Evolutionary conservation across 2,888 invertebrate species (phyloP).

Genomic region (Phengaris arion): DNA sequence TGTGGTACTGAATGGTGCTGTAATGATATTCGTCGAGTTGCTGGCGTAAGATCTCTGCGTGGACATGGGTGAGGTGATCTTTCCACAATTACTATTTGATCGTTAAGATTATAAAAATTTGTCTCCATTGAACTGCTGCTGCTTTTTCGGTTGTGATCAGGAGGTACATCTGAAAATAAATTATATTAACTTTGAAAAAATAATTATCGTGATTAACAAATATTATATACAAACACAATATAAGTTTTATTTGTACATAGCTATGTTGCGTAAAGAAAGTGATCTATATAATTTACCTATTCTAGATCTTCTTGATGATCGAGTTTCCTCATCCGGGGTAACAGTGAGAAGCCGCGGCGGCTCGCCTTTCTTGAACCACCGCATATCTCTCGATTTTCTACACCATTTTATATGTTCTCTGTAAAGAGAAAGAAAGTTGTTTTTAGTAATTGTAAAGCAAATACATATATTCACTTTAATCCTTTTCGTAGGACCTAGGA

Average conservation of each 20-base stretch:
- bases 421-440: conserved; percentile 40
- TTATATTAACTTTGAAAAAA: not conserved
- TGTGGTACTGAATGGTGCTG: conserved; percentile 67
- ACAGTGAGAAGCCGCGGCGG: conserved; percentile 85
- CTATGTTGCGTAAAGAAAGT: too few species aligned
- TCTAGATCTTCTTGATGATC: conserved; percentile 63
- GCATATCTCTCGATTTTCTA: conserved; percentile 70
- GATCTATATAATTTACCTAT: conserved; percentile 56
- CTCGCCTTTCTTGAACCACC: conserved; percentile 86
- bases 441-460: not conserved
- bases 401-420: conserved; percentile 47
- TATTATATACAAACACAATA: not conserved
- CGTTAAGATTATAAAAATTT: conserved; percentile 83
- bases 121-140: conserved; percentile 83
- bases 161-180: conserved; percentile 80
- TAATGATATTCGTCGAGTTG: conserved; percentile 67
- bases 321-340: conserved; percentile 79
- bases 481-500: not conserved
- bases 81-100: conserved; percentile 80
- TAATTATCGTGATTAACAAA: not conserved
- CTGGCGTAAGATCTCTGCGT: conserved; percentile 61
- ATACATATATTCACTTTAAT: not conserved
- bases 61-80: conserved; percentile 75
- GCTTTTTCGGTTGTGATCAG: conserved; percentile 81
- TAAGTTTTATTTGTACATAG: not conserved